Evolutionary conservation across 2,797 vertebrate genomes (phyloP), one percentile per base, ranked within the genome.

Genomic region (Anas acuta): DNA sequence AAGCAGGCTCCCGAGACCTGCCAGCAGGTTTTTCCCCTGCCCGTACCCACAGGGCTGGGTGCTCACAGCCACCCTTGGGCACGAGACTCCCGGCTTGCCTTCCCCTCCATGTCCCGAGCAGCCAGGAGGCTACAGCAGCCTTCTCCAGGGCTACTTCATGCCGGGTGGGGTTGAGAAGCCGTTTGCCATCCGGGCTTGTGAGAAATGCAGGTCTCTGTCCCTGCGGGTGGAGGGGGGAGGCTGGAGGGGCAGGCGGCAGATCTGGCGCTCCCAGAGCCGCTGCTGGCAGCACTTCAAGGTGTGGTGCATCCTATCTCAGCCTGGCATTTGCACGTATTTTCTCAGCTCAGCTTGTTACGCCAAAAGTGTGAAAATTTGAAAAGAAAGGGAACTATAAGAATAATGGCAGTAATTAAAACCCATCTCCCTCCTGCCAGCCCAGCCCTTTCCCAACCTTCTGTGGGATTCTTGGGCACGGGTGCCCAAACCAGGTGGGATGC

Each of bases 391-490:
- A 86, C 22, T 69, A 58, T 94, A 92, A 90, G 94, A 95, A 95
- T 96, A 96, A 97, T 58, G 67, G 60, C 73, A 94, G 47, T 92
- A 94, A 97, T 96, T 96, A 96, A 97, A 97, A 95, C 73, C 87
- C 67, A 43, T 71, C 90, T 85, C 67, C 64, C 60, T 92, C 57
- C 81, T 93, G 94, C 90, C 91, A 88, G 80, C 57, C 45, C 28
- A 57, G 72, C 75, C 83, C 92, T 88, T 95, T 71, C 78, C 45
- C 23, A 81, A 83, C 75, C 71, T 83, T 41, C 75, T 72, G 64
- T 26, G 8, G 73, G 74, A 61, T 82, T 89, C 85, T 53, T 73
- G 90, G 64, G 28, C 66, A 49, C 1, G 1, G 86, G 49, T 14
- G 6, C 54, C 2, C 14, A 69, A 58, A 37, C 13, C 71, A n/a